phyloP scores from a whole-genome alignment of 2,113 vertebrate genomes.

The Nannobrachium achirus region DNA sequence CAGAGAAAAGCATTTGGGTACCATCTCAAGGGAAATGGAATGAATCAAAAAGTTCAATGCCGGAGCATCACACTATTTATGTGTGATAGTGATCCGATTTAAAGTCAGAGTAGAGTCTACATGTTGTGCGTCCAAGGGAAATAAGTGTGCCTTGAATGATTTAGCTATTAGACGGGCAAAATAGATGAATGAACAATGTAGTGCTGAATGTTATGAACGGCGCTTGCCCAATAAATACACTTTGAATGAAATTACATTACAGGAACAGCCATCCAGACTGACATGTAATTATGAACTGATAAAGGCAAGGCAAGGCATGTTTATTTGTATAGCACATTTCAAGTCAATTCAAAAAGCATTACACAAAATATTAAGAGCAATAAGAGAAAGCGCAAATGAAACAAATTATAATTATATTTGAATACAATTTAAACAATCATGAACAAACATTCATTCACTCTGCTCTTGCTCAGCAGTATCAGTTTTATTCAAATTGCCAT shows the following conservation, averaged over 20 bases:
- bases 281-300: slow-evolving; percentile 4
- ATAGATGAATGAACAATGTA: slow-evolving; percentile 17
- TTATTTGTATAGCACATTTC: too few species aligned
- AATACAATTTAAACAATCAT: too few species aligned
- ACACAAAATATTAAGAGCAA: too few species aligned
- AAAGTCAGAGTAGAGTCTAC: slow-evolving; percentile 47
- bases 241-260: slow-evolving; percentile 11
- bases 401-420: too few species aligned
- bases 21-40: slow-evolving; percentile 56
- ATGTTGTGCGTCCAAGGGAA: slow-evolving; percentile 53
- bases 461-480: too few species aligned
- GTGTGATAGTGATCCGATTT: slow-evolving; percentile 55
- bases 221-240: slow-evolving; percentile 2
- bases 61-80: slow-evolving; percentile 51
- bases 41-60: slow-evolving; percentile 64
- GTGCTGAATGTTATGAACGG: slow-evolving; percentile 4
- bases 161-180: slow-evolving; percentile 50
- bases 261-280: background rate
- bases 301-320: too few species aligned
- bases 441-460: too few species aligned
- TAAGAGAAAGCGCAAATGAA: too few species aligned
- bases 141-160: slow-evolving; percentile 18
- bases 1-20: slow-evolving; percentile 55
- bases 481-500: too few species aligned
- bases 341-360: too few species aligned